Evolutionary conservation across 2,888 invertebrate species (phyloP).

Genomic region (Hemistola chrysoprasaria): DNA sequence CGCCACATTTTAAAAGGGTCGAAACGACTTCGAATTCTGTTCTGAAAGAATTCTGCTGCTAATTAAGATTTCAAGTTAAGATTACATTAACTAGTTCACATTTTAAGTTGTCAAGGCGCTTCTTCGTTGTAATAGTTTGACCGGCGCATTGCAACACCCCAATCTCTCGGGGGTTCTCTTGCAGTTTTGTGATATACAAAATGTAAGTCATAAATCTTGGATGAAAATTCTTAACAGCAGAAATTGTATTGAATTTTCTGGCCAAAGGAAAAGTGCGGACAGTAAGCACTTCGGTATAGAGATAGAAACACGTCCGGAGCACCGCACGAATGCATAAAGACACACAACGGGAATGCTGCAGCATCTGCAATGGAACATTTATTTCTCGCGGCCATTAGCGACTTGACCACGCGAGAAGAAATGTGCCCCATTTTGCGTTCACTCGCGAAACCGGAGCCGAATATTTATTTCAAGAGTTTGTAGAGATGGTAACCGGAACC

Average conservation of each 20-base stretch:
- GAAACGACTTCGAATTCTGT: conserved; percentile 20
- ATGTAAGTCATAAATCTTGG: conserved; percentile 12
- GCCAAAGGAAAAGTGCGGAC: not conserved
- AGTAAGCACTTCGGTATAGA: conserved; percentile 10
- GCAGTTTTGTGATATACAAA: conserved; percentile 19
- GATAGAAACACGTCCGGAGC: conserved; percentile 8
- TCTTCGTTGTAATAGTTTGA: conserved; percentile 26
- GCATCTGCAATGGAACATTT: conserved; percentile 33
- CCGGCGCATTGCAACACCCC: conserved; percentile 5
- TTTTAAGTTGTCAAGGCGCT: conserved; percentile 31
- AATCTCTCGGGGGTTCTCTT: conserved; percentile 6
- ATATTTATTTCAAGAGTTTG: conserved; percentile 35
- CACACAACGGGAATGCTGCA: conserved; percentile 14
- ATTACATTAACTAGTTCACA: conserved; percentile 46
- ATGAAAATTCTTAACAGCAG: conserved; percentile 8
- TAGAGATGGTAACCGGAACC: conserved; percentile 32
- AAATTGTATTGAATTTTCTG: conserved; percentile 6
- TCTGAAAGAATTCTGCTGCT: conserved; percentile 44
- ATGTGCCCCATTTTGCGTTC: conserved; percentile 33
- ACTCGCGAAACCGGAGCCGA: conserved; percentile 28
- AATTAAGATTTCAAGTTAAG: conserved; percentile 47
- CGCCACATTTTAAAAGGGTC: conserved; percentile 42
- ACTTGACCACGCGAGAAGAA: conserved; percentile 34
- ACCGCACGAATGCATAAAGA: conserved; percentile 10
- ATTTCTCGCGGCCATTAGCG: conserved; percentile 35